Evolutionary conservation across 2,797 vertebrate species (phyloP), one percentile per base, ranked within the genome.

Genomic region (Darevskia nairensis): DNA sequence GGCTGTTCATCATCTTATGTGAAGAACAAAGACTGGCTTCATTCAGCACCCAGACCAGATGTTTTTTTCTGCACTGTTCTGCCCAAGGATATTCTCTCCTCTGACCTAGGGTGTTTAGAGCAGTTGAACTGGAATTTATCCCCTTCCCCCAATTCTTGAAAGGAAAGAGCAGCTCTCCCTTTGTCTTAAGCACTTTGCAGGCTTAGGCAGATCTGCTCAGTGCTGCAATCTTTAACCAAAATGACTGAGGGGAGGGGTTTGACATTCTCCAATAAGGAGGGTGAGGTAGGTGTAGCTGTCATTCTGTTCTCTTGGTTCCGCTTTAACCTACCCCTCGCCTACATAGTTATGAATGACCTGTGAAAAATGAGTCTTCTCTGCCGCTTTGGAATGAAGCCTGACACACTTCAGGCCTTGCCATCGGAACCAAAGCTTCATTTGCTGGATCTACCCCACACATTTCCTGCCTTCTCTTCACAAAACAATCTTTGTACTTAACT

Each of bases 351-450:
- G 25, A 66, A 64, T 32, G 39, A 64, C 35, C 35, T 82, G 10
- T 19, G 79, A 89, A 86, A 61, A 86, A 29, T 72, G 11, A 6
- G 25, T 50, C 25, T 55, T 76, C 64, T 76, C 59, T 21, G 55
- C 35, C 84, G 77, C 75, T 86, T 88, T 64, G 77, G 39, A 19
- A 66, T 55, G n/a, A 85, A 75, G 59, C 59, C 23, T 39, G 50
- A 44, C 13, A n/a, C 11, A 72, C 80, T 74, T 25, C 61, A 66
- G 72, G 32, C 17, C 84, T 46, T 61, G 3, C 55, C 21, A 41
- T 46, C 50, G 23, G 77, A 85, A 71, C 15, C 46, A 44, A 55
- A 80, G 41, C 41, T 74, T 85, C 68, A 13, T 85, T 80, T 35
- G 72, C 59, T n/a, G 19, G 41, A 76, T 55, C 23, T 19, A 64